Evolutionary conservation across 2,888 invertebrate species (phyloP).

Genomic region (Mellilla xanthometata): DNA sequence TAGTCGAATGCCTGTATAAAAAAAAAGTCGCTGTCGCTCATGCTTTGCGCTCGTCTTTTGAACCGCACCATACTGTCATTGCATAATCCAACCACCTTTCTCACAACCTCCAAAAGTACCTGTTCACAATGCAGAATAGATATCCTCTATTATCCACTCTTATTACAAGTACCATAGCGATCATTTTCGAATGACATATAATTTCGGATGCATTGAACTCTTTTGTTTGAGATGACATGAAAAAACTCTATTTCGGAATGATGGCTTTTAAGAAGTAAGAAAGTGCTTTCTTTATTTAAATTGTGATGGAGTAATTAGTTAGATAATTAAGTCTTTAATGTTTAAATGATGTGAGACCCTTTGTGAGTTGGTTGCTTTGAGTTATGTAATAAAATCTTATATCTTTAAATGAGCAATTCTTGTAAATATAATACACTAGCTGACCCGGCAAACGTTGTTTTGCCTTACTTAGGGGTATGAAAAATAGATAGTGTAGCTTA

Average conservation of each 20-base stretch:
- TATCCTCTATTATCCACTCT: background rate
- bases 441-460: too few relatives aligned
- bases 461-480: too few relatives aligned
- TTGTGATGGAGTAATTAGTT: slow-evolving; percentile 9
- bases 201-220: background rate
- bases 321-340: slow-evolving; percentile 4
- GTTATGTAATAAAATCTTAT: too few relatives aligned
- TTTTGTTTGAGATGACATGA: slow-evolving; percentile 3
- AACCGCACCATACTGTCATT: slow-evolving; percentile 27
- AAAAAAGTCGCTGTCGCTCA: too few relatives aligned
- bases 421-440: too few relatives aligned
- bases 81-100: slow-evolving; percentile 21
- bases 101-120: slow-evolving; percentile 12
- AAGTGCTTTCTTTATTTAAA: slow-evolving; percentile 10
- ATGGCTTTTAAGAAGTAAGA: background rate
- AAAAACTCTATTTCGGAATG: slow-evolving; percentile 6
- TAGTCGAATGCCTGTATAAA: too few relatives aligned
- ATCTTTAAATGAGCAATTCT: too few relatives aligned
- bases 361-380: too few relatives aligned
- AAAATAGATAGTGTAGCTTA: too few relatives aligned
- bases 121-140: background rate
- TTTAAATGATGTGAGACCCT: slow-evolving; percentile 1
- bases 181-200: background rate
- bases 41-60: slow-evolving; percentile 15
- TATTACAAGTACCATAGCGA: slow-evolving; percentile 3